Conservation (phyloP, 1,140 invertebrate species). For the Leptopilina boulardi region DNA sequence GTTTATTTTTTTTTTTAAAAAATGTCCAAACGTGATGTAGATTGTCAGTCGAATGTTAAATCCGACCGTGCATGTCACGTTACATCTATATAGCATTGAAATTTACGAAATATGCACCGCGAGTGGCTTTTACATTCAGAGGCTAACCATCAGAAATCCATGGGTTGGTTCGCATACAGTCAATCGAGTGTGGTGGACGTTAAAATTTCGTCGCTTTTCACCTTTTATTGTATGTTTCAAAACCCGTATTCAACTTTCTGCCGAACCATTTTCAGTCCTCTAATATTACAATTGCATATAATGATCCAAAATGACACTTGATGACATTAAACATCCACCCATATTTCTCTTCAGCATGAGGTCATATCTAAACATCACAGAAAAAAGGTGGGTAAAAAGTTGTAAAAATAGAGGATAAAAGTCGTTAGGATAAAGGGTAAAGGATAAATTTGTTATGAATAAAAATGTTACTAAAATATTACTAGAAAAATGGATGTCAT, state of each 20-base stretch:
- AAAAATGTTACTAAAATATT: no score
- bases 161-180: neutral
- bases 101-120: constrained; percentile 1
- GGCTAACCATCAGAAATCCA: neutral
- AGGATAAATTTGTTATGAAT: no score
- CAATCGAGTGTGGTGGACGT: neutral
- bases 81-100: neutral
- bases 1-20: constrained; percentile 6
- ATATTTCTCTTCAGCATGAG: neutral
- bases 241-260: neutral
- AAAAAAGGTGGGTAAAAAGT: no score
- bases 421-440: no score
- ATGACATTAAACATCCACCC: neutral
- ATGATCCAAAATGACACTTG: neutral
- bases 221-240: neutral
- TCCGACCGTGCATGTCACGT: neutral
- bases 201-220: neutral
- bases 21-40: constrained; percentile 2
- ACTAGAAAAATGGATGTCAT: no score
- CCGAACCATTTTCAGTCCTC: neutral
- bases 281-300: neutral
- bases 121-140: neutral
- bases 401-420: no score
- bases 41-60: neutral
- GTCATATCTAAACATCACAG: no score